Base-by-base conservation (phyloP, 2,888 invertebrate species). In the Caenorhabditis macrosperma region DNA sequence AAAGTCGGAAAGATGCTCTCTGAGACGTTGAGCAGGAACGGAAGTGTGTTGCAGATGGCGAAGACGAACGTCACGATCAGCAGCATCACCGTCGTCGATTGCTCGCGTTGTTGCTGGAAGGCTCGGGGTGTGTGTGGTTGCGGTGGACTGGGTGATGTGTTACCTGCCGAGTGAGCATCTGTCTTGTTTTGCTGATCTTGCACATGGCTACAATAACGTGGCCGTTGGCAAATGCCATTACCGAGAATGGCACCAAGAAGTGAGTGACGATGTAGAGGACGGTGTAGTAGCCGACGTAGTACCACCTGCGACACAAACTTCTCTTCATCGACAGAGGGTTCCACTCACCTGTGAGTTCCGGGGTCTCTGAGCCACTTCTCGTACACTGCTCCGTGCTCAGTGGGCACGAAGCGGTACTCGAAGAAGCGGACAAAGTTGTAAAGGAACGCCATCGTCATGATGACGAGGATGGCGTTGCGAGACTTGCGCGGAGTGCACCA, bases 391-490 rank as follows among this genome's bases (percentile, higher is more conserved):
- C 76, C 71, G 20, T 20, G 46, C 12, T 80, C 80, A 6, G 72
- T 72, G 17, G 55, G 24, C 81, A 79, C 77, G 35, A 89, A 83
- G 20, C 76, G 72, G 77, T 90, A 89, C 67, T 89, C 89, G 77
- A 86, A 89, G 71, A 89, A 89, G 7, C 89, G 81, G 33, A 87
- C 77, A 46, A 88, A 82, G 63, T 89, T 89, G 82, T 89, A 89
- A 24, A 80, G 63, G 35, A 86, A 78, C 6, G 89, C 85, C 44
- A 82, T 84, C 20, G 85, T 26, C 41, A 88, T 82, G 35, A 88
- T 86, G 28, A 80, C 81, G 7, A 88, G 68, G 0, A 89, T 69
- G 41, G 88, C 87, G n/a, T 78, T 78, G 35, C 85, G 55, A 1
- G 89, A 87, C 79, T 89, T 88, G 7, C 82, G 60, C 0, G 88